These are phyloP conservation scores for Apostichopus japonicus DNA, from an alignment of 35 echinoderm and acorn worm species.

Conservation along the genomic window DNA sequence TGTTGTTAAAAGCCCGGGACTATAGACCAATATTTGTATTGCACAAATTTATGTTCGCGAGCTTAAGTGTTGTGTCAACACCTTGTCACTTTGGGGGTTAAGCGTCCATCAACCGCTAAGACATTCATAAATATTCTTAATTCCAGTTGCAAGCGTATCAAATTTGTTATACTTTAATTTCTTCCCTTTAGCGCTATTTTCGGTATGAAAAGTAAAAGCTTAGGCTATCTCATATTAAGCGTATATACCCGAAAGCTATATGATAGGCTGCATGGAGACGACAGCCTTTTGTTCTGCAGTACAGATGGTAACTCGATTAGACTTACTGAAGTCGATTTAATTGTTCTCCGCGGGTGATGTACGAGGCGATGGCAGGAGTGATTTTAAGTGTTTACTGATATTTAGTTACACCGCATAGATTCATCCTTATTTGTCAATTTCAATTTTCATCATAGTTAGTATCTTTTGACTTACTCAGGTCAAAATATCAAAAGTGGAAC, in stretches of 20 bases:
- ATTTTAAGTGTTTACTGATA: background rate
- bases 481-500: too few relatives aligned
- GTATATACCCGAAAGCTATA: background rate
- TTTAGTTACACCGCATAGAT: background rate
- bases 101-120: too few relatives aligned
- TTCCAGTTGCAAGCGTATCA: too few relatives aligned
- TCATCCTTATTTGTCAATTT: background rate
- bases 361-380: background rate
- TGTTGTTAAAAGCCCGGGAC: background rate
- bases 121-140: too few relatives aligned
- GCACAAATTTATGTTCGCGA: conserved; percentile 16
- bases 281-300: background rate
- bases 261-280: background rate
- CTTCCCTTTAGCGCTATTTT: too few relatives aligned
- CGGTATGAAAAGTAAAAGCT: background rate
- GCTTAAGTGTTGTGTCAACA: conserved; percentile 47
- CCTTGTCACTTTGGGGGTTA: too few relatives aligned
- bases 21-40: conserved; percentile 30
- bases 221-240: too few relatives aligned
- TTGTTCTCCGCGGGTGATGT: background rate
- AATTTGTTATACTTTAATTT: too few relatives aligned
- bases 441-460: background rate
- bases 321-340: conserved; percentile 10
- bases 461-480: too few relatives aligned
- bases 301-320: background rate